Evolutionary conservation across 1,140 invertebrate genomes (phyloP).

Genomic region (Temnothorax curvispinosus): DNA sequence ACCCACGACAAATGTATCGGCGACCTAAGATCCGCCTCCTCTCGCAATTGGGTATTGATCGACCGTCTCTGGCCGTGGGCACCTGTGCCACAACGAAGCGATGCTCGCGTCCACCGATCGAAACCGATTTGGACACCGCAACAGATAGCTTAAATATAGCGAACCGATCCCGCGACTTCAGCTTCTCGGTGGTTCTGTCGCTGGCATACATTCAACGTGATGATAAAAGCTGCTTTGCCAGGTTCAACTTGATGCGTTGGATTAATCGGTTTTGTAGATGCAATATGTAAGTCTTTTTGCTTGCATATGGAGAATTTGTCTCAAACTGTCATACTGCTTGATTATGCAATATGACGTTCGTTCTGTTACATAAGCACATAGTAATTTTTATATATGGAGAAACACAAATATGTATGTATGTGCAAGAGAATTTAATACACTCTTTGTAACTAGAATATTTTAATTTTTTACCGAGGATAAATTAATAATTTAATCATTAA

Average conservation of each 20-base stretch:
- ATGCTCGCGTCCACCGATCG: background rate
- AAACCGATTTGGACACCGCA: background rate
- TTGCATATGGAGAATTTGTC: background rate
- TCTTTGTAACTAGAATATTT: background rate
- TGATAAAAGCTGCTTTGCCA: constrained; percentile 41
- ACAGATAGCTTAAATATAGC: constrained; percentile 29
- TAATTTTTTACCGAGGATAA: background rate
- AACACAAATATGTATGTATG: background rate
- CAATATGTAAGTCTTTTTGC: background rate
- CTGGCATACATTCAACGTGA: constrained; percentile 25
- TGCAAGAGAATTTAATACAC: background rate
- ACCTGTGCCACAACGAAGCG: background rate
- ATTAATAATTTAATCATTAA: background rate
- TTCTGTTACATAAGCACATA: background rate
- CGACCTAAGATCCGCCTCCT: constrained; percentile 51
- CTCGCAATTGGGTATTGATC: constrained; percentile 65
- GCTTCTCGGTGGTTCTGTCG: background rate
- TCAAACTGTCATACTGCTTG: background rate
- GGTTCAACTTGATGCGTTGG: constrained; percentile 3
- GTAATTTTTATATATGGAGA: background rate
- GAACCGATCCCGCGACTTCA: background rate
- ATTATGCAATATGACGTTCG: background rate
- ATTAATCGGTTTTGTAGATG: constrained; percentile 22
- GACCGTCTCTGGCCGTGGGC: background rate
- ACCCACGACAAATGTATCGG: constrained; percentile 48